Conservation (phyloP, 23 tunicate species). For the Corella eumyota region DNA sequence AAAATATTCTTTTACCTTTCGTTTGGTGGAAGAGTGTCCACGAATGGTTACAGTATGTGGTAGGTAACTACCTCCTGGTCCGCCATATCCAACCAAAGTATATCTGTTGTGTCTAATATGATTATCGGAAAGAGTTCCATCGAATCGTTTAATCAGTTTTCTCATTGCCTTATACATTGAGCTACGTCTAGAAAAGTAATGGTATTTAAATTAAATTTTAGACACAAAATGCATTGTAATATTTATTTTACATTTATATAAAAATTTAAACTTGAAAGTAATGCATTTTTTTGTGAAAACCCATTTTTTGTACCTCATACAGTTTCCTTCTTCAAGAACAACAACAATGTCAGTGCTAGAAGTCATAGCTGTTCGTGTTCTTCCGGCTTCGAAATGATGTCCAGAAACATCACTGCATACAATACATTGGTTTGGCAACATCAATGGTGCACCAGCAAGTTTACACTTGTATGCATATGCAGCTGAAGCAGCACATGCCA, state of each 20-base stretch:
- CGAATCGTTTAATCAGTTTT: slow-evolving; percentile 32
- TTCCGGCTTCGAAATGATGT: slow-evolving; percentile 7
- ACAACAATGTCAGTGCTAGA: slow-evolving; percentile 52
- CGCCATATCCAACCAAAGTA: slow-evolving; percentile 82
- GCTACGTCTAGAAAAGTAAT: too few species aligned
- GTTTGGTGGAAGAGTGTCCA: slow-evolving; percentile 11
- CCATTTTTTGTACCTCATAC: slow-evolving; percentile 55
- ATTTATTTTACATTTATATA: too few species aligned
- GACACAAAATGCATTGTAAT: too few species aligned
- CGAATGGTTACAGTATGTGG: slow-evolving; percentile 58
- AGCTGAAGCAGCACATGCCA: slow-evolving; percentile 36
- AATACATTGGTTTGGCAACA: slow-evolving; percentile 50
- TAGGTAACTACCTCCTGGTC: slow-evolving; percentile 30
- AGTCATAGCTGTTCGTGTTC: slow-evolving; percentile 4
- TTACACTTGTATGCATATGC: slow-evolving; percentile 60
- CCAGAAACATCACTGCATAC: slow-evolving; percentile 34
- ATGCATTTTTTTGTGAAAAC: too few species aligned
- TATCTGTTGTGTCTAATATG: slow-evolving; percentile 13
- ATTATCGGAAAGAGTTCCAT: not conserved
- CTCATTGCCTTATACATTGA: slow-evolving; percentile 14
- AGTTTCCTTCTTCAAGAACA: slow-evolving; percentile 61
- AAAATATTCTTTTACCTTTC: slow-evolving; percentile 9
- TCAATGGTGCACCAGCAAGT: slow-evolving; percentile 40
- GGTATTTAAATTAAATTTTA: too few species aligned
- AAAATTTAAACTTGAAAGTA: too few species aligned